A percentile compares a stretch with the other conserved stretches of the same genome.
Evolutionary conservation across 1,140 invertebrate genomes (phyloP).

Genomic region (Acromyrmex echinatior): DNA sequence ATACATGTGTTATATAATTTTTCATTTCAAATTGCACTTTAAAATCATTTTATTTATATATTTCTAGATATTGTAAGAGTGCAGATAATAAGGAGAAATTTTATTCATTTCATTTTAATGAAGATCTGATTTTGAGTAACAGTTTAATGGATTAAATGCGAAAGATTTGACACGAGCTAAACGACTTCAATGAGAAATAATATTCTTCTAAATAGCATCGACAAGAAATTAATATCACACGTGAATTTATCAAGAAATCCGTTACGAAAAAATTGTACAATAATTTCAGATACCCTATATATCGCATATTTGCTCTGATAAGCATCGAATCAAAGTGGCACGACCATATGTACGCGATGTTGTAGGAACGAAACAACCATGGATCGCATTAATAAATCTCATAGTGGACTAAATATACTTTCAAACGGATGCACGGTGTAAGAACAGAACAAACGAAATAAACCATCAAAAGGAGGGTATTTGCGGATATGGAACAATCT

Average conservation of each 20-base stretch:
- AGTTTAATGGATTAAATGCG: neutral
- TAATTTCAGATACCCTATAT: constrained; percentile 23
- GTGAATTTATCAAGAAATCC: neutral
- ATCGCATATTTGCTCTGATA: neutral
- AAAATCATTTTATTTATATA: constrained; percentile 25
- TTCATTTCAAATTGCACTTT: neutral
- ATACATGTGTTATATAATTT: neutral
- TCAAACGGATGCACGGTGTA: constrained; percentile 73
- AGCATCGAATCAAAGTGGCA: constrained; percentile 17
- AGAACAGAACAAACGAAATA: constrained; percentile 61
- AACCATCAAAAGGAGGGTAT: constrained; percentile 40
- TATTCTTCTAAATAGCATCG: neutral
- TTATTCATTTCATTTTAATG: neutral
- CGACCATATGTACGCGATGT: constrained; percentile 8
- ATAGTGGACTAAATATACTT: constrained; percentile 50
- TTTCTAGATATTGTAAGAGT: neutral
- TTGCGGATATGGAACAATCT: constrained; percentile 78
- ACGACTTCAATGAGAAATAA: neutral
- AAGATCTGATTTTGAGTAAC: neutral
- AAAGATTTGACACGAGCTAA: constrained; percentile 1
- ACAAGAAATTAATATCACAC: neutral
- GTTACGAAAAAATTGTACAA: neutral
- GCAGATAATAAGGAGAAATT: neutral
- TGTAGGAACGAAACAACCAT: constrained; percentile 46
- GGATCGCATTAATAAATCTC: constrained; percentile 52